phyloP scores from a whole-genome alignment of 2,113 vertebrate genomes.

The Ranitomeya imitator region DNA sequence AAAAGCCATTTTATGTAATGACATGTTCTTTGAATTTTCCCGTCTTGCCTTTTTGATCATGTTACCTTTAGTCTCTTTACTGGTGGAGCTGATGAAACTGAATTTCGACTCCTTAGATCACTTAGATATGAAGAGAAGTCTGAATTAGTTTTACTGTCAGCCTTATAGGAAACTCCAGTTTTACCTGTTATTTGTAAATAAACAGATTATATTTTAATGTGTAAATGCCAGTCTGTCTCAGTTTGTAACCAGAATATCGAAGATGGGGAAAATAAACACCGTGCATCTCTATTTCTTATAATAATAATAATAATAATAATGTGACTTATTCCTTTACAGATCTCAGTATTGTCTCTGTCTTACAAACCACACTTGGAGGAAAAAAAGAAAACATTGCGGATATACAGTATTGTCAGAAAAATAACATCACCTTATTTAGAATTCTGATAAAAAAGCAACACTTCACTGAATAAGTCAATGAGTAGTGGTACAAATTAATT shows the following conservation, averaged over 20 bases:
- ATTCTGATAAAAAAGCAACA: neutral
- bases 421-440: neutral
- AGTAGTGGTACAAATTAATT: too few relatives aligned
- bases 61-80: conserved; percentile 89
- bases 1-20: conserved; percentile 54
- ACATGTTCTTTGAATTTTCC: conserved; percentile 46
- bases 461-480: neutral
- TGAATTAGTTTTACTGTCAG: conserved; percentile 69
- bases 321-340: neutral
- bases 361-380: conserved; percentile 6
- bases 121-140: conserved; percentile 82
- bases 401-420: neutral
- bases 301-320: neutral
- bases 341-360: conserved; percentile 11
- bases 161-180: conserved; percentile 80
- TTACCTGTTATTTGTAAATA: conserved; percentile 79
- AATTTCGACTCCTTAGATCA: conserved; percentile 85
- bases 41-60: conserved; percentile 54
- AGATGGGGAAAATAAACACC: conserved; percentile 25
- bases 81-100: conserved; percentile 77
- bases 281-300: neutral
- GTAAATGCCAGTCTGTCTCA: conserved; percentile 32
- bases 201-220: conserved; percentile 46
- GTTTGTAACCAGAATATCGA: conserved; percentile 22
- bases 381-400: neutral